Evolutionary conservation across 2,888 invertebrate species (phyloP).

Genomic region (Zonitis immaculata): DNA sequence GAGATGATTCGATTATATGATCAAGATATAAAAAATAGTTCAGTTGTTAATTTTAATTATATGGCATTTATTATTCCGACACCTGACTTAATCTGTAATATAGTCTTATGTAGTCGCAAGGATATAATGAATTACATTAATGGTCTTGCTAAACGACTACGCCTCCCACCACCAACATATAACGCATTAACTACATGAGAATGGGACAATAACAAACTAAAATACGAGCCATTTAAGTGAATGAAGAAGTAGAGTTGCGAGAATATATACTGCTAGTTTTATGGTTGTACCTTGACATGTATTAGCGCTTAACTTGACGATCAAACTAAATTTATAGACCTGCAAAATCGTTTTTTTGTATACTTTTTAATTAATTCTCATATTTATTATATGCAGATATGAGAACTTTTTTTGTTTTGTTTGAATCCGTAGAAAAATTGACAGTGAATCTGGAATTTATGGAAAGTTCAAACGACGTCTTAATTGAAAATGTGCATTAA

Average conservation of each 20-base stretch:
- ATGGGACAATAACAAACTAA: constrained; percentile 46
- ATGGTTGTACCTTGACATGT: constrained; percentile 45
- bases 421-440: constrained; percentile 9
- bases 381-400: constrained; percentile 34
- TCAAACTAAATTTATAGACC: constrained; percentile 39
- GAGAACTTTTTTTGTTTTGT: not conserved
- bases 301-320: constrained; percentile 46
- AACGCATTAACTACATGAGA: constrained; percentile 47
- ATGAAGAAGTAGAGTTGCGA: constrained; percentile 45
- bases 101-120: constrained; percentile 36
- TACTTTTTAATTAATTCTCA: constrained; percentile 47
- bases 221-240: constrained; percentile 49
- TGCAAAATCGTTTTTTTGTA: constrained; percentile 47
- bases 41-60: too few species aligned
- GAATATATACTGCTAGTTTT: constrained; percentile 47
- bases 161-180: constrained; percentile 44
- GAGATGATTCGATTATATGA: not conserved
- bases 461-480: constrained; percentile 28
- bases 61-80: constrained; percentile 14
- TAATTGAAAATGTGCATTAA: constrained; percentile 41
- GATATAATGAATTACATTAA: constrained; percentile 50
- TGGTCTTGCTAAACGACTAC: constrained; percentile 44
- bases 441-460: constrained; percentile 22
- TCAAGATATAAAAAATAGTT: not conserved
- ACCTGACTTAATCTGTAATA: constrained; percentile 25